A percentile compares a stretch with the other conserved stretches of the same genome.
phyloP scores from a whole-genome alignment of 2,888 invertebrate species.

The Cataglyphis altisquamis region DNA sequence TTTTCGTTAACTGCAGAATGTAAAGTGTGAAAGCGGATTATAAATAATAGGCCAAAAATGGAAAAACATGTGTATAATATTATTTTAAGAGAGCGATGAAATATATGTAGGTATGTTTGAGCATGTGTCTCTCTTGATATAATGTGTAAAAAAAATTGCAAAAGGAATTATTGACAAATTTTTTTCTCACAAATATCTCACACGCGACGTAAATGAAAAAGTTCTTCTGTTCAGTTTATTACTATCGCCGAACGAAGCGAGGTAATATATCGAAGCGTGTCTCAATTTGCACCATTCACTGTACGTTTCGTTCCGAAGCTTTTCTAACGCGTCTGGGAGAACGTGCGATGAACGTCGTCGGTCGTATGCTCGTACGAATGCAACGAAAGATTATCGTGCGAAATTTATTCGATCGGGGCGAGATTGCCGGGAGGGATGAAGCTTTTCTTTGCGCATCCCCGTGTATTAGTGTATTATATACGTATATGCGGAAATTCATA shows the following conservation, averaged over 20 bases:
- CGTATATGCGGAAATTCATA: constrained; percentile 23
- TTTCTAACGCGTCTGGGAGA: constrained; percentile 13
- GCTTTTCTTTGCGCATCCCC: background rate
- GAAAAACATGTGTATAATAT: constrained; percentile 9
- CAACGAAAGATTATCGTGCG: constrained; percentile 52
- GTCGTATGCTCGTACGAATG: constrained; percentile 17
- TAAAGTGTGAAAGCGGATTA: constrained; percentile 10
- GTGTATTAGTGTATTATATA: background rate
- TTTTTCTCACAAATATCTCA: constrained; percentile 11
- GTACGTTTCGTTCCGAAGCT: constrained; percentile 14
- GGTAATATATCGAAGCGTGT: constrained; percentile 19
- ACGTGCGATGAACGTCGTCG: constrained; percentile 11
- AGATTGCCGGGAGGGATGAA: constrained; percentile 13
- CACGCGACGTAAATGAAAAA: constrained; percentile 34
- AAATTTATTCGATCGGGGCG: constrained; percentile 60
- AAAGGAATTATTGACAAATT: background rate
- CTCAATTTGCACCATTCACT: constrained; percentile 45
- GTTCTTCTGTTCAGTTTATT: constrained; percentile 25
- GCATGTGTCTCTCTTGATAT: background rate
- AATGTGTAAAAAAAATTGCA: background rate
- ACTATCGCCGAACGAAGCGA: constrained; percentile 11
- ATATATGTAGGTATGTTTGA: background rate
- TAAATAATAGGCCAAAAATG: background rate
- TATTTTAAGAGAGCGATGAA: constrained; percentile 9
- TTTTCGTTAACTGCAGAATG: constrained; percentile 25